A percentile compares a stretch with the other conserved stretches of the same genome.
phyloP scores from a whole-genome alignment of 2,888 invertebrate species.

The Trissoscelio sp. region DNA sequence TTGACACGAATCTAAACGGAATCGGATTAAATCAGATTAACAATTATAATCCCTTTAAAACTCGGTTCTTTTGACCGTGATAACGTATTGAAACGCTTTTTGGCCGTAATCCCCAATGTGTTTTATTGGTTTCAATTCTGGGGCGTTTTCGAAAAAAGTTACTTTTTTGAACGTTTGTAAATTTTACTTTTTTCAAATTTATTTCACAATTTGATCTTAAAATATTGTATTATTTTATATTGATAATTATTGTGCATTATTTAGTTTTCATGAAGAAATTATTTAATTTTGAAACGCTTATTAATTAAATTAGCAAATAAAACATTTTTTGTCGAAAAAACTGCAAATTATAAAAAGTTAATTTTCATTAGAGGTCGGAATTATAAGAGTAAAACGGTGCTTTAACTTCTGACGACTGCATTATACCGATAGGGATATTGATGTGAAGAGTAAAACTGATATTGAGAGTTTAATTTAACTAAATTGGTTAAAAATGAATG shows the following conservation, averaged over 20 bases:
- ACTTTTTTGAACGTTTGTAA: not conserved
- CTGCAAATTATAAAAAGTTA: not conserved
- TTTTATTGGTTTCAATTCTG: conserved; percentile 11
- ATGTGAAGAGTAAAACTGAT: conserved; percentile 20
- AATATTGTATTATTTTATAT: too few relatives aligned
- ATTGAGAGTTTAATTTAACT: conserved; percentile 30
- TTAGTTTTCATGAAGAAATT: too few relatives aligned
- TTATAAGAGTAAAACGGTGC: not conserved
- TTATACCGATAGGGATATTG: conserved; percentile 15
- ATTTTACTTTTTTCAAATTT: too few relatives aligned
- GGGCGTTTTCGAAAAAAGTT: not conserved
- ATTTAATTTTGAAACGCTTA: not conserved
- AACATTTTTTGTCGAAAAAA: not conserved
- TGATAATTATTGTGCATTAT: too few relatives aligned
- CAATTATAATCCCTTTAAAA: conserved; percentile 41
- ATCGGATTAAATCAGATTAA: conserved; percentile 39
- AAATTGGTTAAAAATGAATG: conserved; percentile 41
- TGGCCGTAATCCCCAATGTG: conserved; percentile 8
- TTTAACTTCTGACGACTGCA: conserved; percentile 5
- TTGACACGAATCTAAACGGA: conserved; percentile 37
- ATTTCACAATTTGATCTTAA: too few relatives aligned
- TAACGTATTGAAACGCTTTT: conserved; percentile 38
- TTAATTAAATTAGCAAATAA: not conserved
- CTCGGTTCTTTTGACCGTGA: conserved; percentile 11
- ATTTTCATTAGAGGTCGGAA: not conserved